phyloP scores from a whole-genome alignment of 2,888 invertebrate genomes.

The Megaustenia siamemsis region DNA sequence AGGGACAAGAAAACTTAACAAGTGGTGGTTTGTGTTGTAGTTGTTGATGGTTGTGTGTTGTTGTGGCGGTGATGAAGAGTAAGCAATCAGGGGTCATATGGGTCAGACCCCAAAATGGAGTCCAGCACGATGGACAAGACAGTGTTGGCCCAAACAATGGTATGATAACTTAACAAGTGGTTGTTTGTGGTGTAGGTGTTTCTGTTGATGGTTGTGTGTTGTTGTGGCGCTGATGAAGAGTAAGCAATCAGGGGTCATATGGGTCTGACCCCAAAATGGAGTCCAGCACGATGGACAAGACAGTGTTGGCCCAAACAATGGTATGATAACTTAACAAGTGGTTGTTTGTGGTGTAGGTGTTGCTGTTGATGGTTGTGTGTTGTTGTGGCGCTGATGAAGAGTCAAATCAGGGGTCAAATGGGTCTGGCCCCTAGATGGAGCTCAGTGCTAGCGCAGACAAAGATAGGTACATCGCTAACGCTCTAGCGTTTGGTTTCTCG shows the following conservation, averaged over 20 bases:
- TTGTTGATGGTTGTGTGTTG: not conserved
- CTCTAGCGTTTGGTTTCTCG: too few relatives aligned
- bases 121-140: slow-evolving; percentile 63
- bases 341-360: not conserved
- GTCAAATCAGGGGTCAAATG: too few relatives aligned
- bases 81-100: slow-evolving; percentile 57
- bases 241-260: slow-evolving; percentile 57
- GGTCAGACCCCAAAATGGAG: slow-evolving; percentile 18
- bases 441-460: too few relatives aligned
- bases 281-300: slow-evolving; percentile 62
- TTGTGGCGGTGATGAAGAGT: too few relatives aligned
- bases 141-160: slow-evolving; percentile 66
- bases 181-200: not conserved
- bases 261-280: slow-evolving; percentile 26
- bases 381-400: too few relatives aligned
- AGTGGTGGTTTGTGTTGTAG: not conserved
- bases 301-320: slow-evolving; percentile 65
- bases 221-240: too few relatives aligned
- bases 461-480: too few relatives aligned
- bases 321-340: slow-evolving; percentile 46
- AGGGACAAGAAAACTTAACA: too few relatives aligned
- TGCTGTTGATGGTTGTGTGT: too few relatives aligned
- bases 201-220: too few relatives aligned
- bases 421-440: too few relatives aligned
- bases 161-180: slow-evolving; percentile 20